Percentiles rank a stretch among this genome's conserved stretches.
phyloP scores from a whole-genome alignment of 2,888 invertebrate genomes.

The Andrena haemorrhoa region DNA sequence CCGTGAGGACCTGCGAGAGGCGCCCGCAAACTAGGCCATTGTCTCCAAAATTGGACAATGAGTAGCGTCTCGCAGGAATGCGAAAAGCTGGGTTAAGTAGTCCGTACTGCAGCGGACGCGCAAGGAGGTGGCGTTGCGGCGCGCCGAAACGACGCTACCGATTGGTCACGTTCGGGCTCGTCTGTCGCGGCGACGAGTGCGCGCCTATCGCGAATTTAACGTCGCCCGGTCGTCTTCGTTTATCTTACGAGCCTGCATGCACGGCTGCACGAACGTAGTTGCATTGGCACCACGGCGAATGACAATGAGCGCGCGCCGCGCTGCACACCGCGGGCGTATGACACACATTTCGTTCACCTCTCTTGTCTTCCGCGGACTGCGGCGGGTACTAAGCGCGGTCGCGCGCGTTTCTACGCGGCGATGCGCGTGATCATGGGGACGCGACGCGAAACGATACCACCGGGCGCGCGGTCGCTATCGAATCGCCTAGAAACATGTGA shows the following conservation, averaged over 20 bases:
- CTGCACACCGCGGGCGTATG: constrained; percentile 68
- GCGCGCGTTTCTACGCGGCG: constrained; percentile 2
- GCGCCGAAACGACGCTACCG: constrained; percentile 39
- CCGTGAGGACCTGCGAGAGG: constrained; percentile 15
- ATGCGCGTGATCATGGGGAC: constrained; percentile 16
- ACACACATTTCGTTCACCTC: constrained; percentile 78
- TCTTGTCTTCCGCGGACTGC: constrained; percentile 69
- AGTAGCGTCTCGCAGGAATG: constrained; percentile 32
- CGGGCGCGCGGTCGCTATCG: constrained; percentile 59
- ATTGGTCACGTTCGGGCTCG: constrained; percentile 61
- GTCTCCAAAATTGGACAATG: constrained; percentile 46
- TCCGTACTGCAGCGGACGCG: constrained; percentile 2
- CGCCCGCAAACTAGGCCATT: constrained; percentile 43
- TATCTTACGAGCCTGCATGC: constrained; percentile 36
- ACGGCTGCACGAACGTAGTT: constrained; percentile 53
- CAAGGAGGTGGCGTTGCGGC: constrained; percentile 16
- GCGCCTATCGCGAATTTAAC: constrained; percentile 52
- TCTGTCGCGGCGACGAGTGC: constrained; percentile 32
- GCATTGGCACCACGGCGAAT: constrained; percentile 66
- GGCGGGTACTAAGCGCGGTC: constrained; percentile 40
- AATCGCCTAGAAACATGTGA: constrained; percentile 72
- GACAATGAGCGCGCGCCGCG: constrained; percentile 66
- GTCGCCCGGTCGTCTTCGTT: constrained; percentile 31
- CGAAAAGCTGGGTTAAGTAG: constrained; percentile 24
- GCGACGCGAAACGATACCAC: constrained; percentile 32